A percentile compares a stretch with the other conserved stretches of the same genome.
Conservation (phyloP, 2,888 invertebrate species). For the Acrobasis suavella region DNA sequence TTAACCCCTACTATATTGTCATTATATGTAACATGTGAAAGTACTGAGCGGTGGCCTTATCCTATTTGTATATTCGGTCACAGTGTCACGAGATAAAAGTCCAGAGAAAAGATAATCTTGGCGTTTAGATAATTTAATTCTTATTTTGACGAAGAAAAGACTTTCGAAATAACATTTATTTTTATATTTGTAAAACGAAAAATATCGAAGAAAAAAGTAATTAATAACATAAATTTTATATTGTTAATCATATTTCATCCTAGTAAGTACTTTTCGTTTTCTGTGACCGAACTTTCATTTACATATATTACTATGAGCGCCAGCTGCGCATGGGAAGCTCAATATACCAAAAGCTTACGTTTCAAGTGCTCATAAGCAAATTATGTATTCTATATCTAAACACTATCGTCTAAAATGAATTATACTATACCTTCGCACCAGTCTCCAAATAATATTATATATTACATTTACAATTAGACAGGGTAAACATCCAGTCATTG, state of each 20-base stretch:
- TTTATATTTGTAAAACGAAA: too few species aligned
- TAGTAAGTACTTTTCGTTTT: not conserved
- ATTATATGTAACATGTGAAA: slow-evolving; percentile 50
- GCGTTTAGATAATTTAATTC: too few species aligned
- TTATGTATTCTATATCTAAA: slow-evolving; percentile 23
- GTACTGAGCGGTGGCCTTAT: slow-evolving; percentile 41
- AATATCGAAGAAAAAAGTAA: too few species aligned
- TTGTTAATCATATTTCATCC: too few species aligned
- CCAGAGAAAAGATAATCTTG: too few species aligned
- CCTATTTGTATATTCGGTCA: slow-evolving; percentile 28
- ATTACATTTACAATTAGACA: slow-evolving; percentile 41
- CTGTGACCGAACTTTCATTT: slow-evolving; percentile 7
- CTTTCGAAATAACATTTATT: too few species aligned
- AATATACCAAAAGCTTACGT: slow-evolving; percentile 33
- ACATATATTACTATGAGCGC: slow-evolving; percentile 12
- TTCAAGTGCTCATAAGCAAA: slow-evolving; percentile 20
- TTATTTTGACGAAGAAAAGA: too few species aligned
- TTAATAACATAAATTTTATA: too few species aligned
- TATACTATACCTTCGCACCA: slow-evolving; percentile 55
- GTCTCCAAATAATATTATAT: slow-evolving; percentile 58
- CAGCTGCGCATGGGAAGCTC: slow-evolving; percentile 34
- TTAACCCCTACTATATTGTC: slow-evolving; percentile 67
- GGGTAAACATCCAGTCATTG: too few species aligned
- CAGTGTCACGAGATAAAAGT: not conserved
- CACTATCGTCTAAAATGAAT: slow-evolving; percentile 27